These are phyloP conservation scores for Iphiclides podalirius DNA, from an alignment of 2,888 invertebrate genomes.

Conservation along the genomic window DNA sequence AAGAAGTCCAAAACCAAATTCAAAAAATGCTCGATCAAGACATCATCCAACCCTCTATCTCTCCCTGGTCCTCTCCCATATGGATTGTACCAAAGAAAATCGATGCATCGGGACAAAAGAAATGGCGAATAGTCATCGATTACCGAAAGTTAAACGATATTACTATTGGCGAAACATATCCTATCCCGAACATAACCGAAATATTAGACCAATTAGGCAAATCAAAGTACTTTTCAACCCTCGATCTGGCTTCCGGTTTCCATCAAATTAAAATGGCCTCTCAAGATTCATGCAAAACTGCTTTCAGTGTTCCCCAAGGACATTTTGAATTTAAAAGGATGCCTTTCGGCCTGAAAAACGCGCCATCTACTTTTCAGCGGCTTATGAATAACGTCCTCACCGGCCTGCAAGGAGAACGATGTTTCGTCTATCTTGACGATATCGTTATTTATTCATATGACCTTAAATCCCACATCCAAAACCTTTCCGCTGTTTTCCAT, in stretches of 20 bases:
- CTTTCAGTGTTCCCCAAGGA: constrained; percentile 24
- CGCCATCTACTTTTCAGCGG: constrained; percentile 24
- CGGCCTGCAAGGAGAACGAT: constrained; percentile 28
- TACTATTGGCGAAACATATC: neutral
- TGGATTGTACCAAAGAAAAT: constrained; percentile 25
- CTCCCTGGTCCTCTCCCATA: neutral
- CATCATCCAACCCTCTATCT: constrained; percentile 31
- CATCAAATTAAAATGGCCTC: constrained; percentile 22
- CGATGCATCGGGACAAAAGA: constrained; percentile 31
- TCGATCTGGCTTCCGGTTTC: constrained; percentile 27
- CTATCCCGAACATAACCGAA: constrained; percentile 19
- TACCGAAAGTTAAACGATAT: neutral
- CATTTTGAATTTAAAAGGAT: constrained; percentile 27
- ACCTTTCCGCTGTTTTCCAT: constrained; percentile 11
- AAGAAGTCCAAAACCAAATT: constrained; percentile 28
- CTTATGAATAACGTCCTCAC: constrained; percentile 15
- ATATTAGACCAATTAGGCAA: constrained; percentile 32
- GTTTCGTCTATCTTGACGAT: constrained; percentile 26
- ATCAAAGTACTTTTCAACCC: constrained; percentile 29
- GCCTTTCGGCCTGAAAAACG: constrained; percentile 26
- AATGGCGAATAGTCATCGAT: neutral
- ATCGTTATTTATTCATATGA: neutral
- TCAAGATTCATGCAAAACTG: constrained; percentile 24
- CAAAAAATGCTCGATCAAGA: constrained; percentile 30
- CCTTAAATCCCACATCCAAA: neutral